Evolutionary conservation across 2,888 invertebrate species (phyloP), one percentile per base, ranked within the genome.

Genomic region (Acleris laterana): DNA sequence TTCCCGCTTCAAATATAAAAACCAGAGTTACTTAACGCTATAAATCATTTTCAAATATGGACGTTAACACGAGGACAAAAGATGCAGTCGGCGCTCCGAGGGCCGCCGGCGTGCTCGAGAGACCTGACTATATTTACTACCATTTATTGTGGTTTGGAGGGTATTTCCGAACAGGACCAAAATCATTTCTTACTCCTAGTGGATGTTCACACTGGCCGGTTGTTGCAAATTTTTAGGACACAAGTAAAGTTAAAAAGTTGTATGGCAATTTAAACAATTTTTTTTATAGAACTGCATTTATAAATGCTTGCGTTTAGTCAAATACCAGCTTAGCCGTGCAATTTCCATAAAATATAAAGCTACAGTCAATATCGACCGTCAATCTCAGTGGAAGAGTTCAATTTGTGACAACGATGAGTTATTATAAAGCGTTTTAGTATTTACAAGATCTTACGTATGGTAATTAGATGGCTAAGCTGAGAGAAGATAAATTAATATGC

Each of bases 141-240:
- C 79, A 81, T 77, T 88, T 87, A 90, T 88, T 88, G 87, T 89
- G 85, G 78, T 82, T 75, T 90, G 91, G 90, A 90, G 89, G 91
- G 90, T 88, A 77, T 79, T 80, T 83, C 84, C 82, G 82, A 86
- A 86, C 79, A 86, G 88, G 90, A 90, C 87, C 88, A 88, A 87
- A 87, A 82, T 77, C 76, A 81, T 81, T 75, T 74, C 90, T 90
- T 91, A 90, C 78, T 80, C 77, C 91, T 91, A 93, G 83, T 91
- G 91, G 91, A 91, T 91, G 88, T 87, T 81, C 83, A 83, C 82
- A 88, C 87, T 90, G 92, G 92, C 92, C 90, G 91, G 90, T 82
- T 84, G 85, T 83, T 81, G 84, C 86, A 84, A 84, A 83, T 76
- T 81, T 79, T 81, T 80, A 79, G 83, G 83, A 88, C 84, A 83